Percentiles rank a stretch among this genome's conserved stretches.
Conservation (phyloP, 1,140 invertebrate genomes). For the Gryon sp. region DNA sequence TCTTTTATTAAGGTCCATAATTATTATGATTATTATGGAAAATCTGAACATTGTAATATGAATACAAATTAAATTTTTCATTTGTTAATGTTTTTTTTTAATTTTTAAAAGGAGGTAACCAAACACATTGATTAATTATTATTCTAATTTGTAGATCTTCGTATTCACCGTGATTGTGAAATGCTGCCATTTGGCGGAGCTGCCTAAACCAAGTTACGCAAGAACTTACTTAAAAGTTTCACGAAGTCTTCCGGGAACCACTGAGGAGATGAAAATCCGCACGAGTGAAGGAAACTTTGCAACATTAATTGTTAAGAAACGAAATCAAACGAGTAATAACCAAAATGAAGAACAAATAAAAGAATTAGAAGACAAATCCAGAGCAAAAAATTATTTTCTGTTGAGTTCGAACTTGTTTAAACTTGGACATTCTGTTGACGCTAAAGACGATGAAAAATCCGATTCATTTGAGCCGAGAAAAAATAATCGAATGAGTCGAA, state of each 20-base stretch:
- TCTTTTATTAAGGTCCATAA: too few relatives aligned
- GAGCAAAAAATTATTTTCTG: too few relatives aligned
- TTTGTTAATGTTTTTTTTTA: neutral
- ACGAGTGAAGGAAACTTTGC: slow-evolving; percentile 87
- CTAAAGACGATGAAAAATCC: too few relatives aligned
- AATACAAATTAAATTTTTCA: too few relatives aligned
- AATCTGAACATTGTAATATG: too few relatives aligned
- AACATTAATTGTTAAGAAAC: slow-evolving; percentile 88
- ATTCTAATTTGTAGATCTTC: slow-evolving; percentile 61
- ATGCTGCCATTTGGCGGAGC: slow-evolving; percentile 40
- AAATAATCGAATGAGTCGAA: slow-evolving; percentile 59
- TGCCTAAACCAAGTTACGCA: slow-evolving; percentile 80
- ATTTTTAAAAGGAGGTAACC: too few relatives aligned
- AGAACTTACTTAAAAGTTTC: slow-evolving; percentile 88
- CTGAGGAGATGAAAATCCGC: slow-evolving; percentile 86
- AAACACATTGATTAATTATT: too few relatives aligned
- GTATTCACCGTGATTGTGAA: slow-evolving; percentile 29
- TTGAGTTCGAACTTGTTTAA: too few relatives aligned
- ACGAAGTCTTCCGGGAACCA: slow-evolving; percentile 86
- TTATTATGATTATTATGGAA: too few relatives aligned
- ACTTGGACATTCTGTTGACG: too few relatives aligned
- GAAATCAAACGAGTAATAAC: slow-evolving; percentile 77
- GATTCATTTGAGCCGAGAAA: slow-evolving; percentile 28
- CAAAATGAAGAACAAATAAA: neutral
- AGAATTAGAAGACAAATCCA: neutral